Base-by-base conservation (phyloP, 2,888 invertebrate genomes). In the Nephrotoma appendiculata region DNA sequence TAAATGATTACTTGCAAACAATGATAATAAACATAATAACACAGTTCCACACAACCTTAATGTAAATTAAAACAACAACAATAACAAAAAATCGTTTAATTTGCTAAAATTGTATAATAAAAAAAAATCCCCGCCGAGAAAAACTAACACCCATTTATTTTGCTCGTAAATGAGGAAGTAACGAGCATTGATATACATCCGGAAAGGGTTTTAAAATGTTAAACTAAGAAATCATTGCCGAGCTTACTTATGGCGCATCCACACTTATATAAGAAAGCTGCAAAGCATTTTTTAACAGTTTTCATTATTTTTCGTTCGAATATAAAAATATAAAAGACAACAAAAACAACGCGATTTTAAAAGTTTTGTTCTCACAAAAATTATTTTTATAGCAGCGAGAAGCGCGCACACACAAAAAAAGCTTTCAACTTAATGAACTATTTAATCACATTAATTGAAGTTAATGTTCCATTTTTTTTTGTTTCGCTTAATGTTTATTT, bases 381-480 rank as follows among this genome's bases (percentile, higher is more conserved):
- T 71, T 71, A 71, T 71, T 71, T 5, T 31, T 71, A 31, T 71
- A 71, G 19, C 6, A 31, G 15, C 6, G 19, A 19, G 57, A 15
- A 57, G 31, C n/a, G 31, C 31, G 31, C n/a, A 41, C 41, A 84
- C 41, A 42, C 15, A 84, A 42, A 12, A 84, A 84, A 84, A 84
- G 84, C 84, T 84, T 84, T 84, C 43, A 84, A 84, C 84, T 84
- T 84, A 84, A 84, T 84, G 84, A 84, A 84, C 84, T 84, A 84
- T 84, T 84, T 84, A 84, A 84, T 84, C 42, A 84, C 84, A 43
- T 84, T 84, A 84, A 84, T 43, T 84, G 84, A 42, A 84, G 84
- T 84, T 84, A 84, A 84, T 84, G 84, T 84, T 84, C 43, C 43
- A 42, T 83, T 19, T 83, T 83, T 84, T 42, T 84, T 42, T 42